Base-by-base conservation (phyloP, 2,113 vertebrate genomes). In the Python bivittatus region DNA sequence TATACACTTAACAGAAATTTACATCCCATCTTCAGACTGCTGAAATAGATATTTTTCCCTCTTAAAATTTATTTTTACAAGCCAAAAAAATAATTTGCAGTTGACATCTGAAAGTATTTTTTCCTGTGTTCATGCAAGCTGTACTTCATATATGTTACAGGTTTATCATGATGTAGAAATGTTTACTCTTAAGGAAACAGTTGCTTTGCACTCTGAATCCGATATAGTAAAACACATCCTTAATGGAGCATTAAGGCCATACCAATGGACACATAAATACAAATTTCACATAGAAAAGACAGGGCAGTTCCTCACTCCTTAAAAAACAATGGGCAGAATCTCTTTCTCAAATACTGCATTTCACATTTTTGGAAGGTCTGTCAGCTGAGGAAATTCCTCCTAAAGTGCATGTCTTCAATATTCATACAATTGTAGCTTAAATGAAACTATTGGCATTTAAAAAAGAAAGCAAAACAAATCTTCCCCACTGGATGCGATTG, bases 1-100 rank as follows among this genome's bases (percentile, higher is more conserved):
- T 99, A 99, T 98, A 99, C 97, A 97, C 97, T 98, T 98, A 99
- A 98, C 98, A 99, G 98, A 98, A 99, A 99, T 97, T 98, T 99
- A 99, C 98, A 99, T 99, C 99, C 98, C 98, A 97, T 98, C 95
- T 97, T 96, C 95, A 97, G 97, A 98, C 95, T 96, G 96, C 97
- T 97, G 97, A 97, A 97, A 97, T 97, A 97, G 94, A 96, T 97
- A 48, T 97, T 98, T 97, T 98, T 97, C 96, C 98, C 33, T 94
- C 95, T 95, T 94, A 94, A 96, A 96, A 93, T 91, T 93, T 89
- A 68, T 98, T 98, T 98, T 98, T 98, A 99, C 98, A 99, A 99
- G 99, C 98, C 98, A 98, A 98, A 98, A 98, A 97, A 99, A 98
- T 98, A 99, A 94, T 98, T 97, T 98, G 98, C 98, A 97, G 96